phyloP scores from a whole-genome alignment of 53 echinoderm and acorn worm genomes.

The Mesocentrotus franciscanus region DNA sequence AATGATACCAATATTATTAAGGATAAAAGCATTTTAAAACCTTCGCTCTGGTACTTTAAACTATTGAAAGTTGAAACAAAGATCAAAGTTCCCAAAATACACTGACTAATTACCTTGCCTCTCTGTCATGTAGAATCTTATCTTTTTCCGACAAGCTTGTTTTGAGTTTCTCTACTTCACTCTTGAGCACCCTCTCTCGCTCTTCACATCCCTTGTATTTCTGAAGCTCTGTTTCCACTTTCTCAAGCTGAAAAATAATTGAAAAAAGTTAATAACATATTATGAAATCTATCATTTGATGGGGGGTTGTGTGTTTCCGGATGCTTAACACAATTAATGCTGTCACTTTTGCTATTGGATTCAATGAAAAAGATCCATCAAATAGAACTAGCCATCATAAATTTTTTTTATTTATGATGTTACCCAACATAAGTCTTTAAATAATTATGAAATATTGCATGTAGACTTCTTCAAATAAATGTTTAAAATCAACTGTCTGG shows the following conservation, averaged over 20 bases:
- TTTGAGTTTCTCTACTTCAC: conserved; percentile 62
- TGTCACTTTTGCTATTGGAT: too few species aligned
- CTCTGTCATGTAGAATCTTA: conserved; percentile 66
- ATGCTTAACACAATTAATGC: too few species aligned
- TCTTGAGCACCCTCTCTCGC: conserved; percentile 68
- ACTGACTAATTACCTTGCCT: conserved; percentile 65
- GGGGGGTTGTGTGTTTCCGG: too few species aligned
- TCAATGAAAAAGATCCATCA: not conserved
- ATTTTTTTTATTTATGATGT: not conserved
- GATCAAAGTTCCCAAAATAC: too few species aligned
- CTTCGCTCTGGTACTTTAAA: too few species aligned
- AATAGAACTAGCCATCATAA: not conserved
- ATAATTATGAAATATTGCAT: too few species aligned
- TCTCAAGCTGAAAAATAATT: conserved; percentile 68
- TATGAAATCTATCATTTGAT: not conserved
- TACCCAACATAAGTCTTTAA: too few species aligned
- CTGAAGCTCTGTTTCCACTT: conserved; percentile 74
- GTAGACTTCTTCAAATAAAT: too few species aligned
- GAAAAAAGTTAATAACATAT: not conserved
- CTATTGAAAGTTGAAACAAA: too few species aligned
- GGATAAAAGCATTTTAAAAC: too few species aligned
- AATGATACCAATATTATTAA: too few species aligned
- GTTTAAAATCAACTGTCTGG: too few species aligned
- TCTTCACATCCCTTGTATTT: conserved; percentile 83
- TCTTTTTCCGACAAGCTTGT: conserved; percentile 61